Conservation (phyloP, 1,140 invertebrate genomes). For the Pachypsylla venusta region DNA sequence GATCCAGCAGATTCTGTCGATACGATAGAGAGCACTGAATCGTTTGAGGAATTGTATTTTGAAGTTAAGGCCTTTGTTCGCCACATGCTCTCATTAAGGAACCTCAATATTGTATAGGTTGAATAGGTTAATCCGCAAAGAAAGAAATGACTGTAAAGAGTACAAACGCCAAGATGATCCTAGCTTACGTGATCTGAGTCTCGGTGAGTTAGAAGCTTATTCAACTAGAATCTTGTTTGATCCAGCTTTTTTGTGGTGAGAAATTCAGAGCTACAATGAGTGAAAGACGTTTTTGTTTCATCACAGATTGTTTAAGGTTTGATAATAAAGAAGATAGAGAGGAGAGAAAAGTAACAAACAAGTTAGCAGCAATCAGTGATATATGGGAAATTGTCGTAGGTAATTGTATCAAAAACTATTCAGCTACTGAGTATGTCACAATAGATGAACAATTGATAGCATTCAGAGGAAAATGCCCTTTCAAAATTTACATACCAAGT, state of each 20-base stretch:
- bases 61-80: too few species aligned
- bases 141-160: too few species aligned
- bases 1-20: too few species aligned
- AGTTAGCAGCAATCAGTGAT: conserved; percentile 23
- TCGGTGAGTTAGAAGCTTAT: too few species aligned
- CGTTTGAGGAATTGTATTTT: too few species aligned
- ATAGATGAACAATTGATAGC: conserved; percentile 30
- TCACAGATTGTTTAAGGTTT: conserved; percentile 28
- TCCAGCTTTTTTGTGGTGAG: conserved; percentile 21
- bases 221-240: too few species aligned
- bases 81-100: too few species aligned
- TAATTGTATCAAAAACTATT: conserved; percentile 24
- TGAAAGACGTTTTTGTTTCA: conserved; percentile 27
- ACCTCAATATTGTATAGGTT: too few species aligned
- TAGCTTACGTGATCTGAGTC: too few species aligned
- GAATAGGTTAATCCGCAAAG: too few species aligned
- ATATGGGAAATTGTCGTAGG: conserved; percentile 23
- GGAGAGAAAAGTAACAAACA: conserved; percentile 20
- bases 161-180: too few species aligned
- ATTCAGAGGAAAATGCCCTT: conserved; percentile 30
- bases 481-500: conserved; percentile 32
- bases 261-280: conserved; percentile 26
- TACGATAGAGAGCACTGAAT: too few species aligned
- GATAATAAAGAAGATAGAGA: conserved; percentile 25
- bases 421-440: conserved; percentile 21